These are phyloP conservation scores for Noctua fimbriata DNA, from an alignment of 2,888 invertebrate species.

Conservation along the genomic window DNA sequence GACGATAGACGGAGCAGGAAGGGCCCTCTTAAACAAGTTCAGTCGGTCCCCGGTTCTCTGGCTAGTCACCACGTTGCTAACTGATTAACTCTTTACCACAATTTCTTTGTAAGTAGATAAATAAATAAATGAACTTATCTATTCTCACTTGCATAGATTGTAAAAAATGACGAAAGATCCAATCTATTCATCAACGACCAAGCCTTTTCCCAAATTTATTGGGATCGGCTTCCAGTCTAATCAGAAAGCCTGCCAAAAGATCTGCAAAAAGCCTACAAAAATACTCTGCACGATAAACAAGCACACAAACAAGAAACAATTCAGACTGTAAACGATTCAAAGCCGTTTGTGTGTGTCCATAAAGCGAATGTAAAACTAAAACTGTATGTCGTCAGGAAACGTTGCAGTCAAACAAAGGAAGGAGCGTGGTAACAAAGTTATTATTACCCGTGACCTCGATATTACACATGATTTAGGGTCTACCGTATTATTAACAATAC, in stretches of 20 bases:
- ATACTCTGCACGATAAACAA: background rate
- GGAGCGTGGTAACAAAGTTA: conserved; percentile 32
- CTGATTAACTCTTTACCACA: background rate
- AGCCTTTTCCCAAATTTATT: background rate
- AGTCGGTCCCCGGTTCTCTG: background rate
- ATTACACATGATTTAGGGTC: conserved; percentile 31
- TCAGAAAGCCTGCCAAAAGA: background rate
- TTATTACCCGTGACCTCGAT: conserved; percentile 44
- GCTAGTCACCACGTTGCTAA: too few species aligned
- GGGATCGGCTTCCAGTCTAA: background rate
- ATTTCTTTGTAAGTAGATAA: too few species aligned
- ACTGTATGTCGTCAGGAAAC: conserved; percentile 19
- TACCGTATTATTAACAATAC: conserved; percentile 14
- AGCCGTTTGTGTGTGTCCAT: background rate
- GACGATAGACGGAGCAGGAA: too few species aligned
- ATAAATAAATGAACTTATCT: too few species aligned
- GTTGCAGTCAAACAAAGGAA: conserved; percentile 36
- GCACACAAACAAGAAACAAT: background rate
- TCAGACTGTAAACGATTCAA: background rate
- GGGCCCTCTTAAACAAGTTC: background rate
- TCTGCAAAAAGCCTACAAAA: background rate
- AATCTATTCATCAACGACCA: background rate
- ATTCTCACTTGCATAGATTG: background rate
- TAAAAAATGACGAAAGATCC: background rate
- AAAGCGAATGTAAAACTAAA: conserved; percentile 19